A percentile compares a stretch with the other conserved stretches of the same genome.
Conservation (phyloP, 2,888 invertebrate species). For the Sthenelais limicola region DNA sequence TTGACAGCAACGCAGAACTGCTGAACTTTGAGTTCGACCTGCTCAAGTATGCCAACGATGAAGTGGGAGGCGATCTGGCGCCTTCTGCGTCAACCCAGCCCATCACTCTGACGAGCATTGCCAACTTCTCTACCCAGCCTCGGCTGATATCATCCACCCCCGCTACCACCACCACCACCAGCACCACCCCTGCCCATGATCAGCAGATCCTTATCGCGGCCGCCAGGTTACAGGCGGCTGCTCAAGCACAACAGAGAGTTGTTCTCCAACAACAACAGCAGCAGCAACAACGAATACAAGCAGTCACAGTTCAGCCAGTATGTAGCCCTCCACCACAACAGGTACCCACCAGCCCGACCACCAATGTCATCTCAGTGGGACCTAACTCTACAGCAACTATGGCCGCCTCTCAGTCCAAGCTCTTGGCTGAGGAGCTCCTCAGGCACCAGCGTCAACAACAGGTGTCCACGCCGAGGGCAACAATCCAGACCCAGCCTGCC, state of each 20-base stretch:
- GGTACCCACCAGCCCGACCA: constrained; percentile 10
- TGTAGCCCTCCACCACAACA: constrained; percentile 23
- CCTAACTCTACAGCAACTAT: constrained; percentile 27
- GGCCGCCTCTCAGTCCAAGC: background rate
- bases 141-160: background rate
- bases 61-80: background rate
- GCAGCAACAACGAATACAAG: constrained; percentile 54
- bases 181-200: constrained; percentile 47
- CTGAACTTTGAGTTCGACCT: constrained; percentile 37
- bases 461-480: background rate
- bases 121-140: no score
- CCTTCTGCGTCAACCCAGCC: background rate
- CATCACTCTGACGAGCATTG: constrained; percentile 5
- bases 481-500: constrained; percentile 3
- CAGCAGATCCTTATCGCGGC: constrained; percentile 38
- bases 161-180: constrained; percentile 49
- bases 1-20: constrained; percentile 24
- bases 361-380: background rate
- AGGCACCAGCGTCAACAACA: constrained; percentile 37
- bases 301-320: constrained; percentile 33
- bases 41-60: constrained; percentile 32
- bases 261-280: constrained; percentile 53
- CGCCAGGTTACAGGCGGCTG: constrained; percentile 40
- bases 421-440: constrained; percentile 13
- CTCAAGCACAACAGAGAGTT: constrained; percentile 46